Evolutionary conservation across 2,888 invertebrate genomes (phyloP).

Genomic region (Lycocerus yunnanus): DNA sequence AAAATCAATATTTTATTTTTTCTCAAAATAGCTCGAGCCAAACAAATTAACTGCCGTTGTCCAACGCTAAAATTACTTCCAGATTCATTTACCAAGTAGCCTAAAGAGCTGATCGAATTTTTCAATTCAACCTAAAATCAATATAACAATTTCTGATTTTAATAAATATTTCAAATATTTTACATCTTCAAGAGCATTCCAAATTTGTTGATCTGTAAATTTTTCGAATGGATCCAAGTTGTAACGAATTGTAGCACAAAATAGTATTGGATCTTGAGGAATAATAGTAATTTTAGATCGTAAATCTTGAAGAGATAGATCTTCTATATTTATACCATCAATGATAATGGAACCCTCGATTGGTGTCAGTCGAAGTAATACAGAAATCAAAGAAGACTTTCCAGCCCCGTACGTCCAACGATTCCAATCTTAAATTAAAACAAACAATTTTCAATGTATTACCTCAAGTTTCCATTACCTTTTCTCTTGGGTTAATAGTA

Average conservation of each 20-base stretch:
- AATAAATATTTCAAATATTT: neutral
- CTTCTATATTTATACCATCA: constrained; percentile 65
- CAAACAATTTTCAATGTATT: neutral
- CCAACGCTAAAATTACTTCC: constrained; percentile 87
- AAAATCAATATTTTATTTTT: constrained; percentile 80
- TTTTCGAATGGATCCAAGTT: constrained; percentile 78
- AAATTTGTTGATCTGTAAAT: constrained; percentile 69
- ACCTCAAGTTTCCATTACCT: constrained; percentile 55
- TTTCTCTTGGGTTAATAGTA: constrained; percentile 65
- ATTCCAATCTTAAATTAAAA: constrained; percentile 67
- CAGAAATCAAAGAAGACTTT: constrained; percentile 75
- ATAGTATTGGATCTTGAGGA: constrained; percentile 76
- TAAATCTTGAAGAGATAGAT: constrained; percentile 64
- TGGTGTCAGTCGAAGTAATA: constrained; percentile 59
- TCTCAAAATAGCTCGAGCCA: constrained; percentile 82
- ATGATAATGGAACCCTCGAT: constrained; percentile 69
- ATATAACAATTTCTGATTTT: too few relatives aligned
- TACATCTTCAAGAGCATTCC: constrained; percentile 74
- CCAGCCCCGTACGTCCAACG: constrained; percentile 87
- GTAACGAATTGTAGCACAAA: constrained; percentile 72
- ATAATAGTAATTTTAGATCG: constrained; percentile 73
- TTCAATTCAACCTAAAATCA: constrained; percentile 72
- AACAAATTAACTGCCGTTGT: constrained; percentile 83
- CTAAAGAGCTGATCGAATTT: constrained; percentile 65
- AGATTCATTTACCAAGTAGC: constrained; percentile 71